These are phyloP conservation scores for Todus mexicanus DNA, from an alignment of 2,797 vertebrate species.

Conservation along the genomic window DNA sequence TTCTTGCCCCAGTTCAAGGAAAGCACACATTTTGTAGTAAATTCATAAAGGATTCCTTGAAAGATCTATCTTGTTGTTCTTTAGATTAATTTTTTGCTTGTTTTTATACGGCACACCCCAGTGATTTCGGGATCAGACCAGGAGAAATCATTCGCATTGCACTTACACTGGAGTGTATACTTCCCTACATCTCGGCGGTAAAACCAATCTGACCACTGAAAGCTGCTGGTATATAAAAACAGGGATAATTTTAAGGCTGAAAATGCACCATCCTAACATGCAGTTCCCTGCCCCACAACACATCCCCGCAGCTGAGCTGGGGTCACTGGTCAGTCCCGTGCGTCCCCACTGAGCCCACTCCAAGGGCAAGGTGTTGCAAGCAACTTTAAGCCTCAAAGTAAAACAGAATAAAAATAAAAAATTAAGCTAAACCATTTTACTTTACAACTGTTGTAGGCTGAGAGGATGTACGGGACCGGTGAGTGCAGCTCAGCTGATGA, in stretches of 20 bases:
- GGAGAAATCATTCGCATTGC: not conserved
- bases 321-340: not conserved
- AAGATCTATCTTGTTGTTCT: not conserved
- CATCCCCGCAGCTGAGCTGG: not conserved
- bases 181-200: accelerated
- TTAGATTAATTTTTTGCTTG: not conserved
- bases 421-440: not conserved
- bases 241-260: accelerated
- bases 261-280: not conserved
- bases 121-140: not conserved
- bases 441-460: not conserved
- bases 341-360: not conserved
- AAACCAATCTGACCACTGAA: not conserved
- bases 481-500: not conserved
- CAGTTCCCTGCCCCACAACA: not conserved
- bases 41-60: not conserved
- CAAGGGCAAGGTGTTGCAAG: not conserved
- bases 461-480: not conserved
- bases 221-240: not conserved
- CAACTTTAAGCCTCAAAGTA: not conserved
- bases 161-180: not conserved
- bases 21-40: not conserved
- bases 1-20: not conserved
- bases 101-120: not conserved
- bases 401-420: not conserved